Evolutionary conservation across 2,113 vertebrate species (phyloP), one percentile per base, ranked within the genome.

Genomic region (Tachysurus fulvidraco): DNA sequence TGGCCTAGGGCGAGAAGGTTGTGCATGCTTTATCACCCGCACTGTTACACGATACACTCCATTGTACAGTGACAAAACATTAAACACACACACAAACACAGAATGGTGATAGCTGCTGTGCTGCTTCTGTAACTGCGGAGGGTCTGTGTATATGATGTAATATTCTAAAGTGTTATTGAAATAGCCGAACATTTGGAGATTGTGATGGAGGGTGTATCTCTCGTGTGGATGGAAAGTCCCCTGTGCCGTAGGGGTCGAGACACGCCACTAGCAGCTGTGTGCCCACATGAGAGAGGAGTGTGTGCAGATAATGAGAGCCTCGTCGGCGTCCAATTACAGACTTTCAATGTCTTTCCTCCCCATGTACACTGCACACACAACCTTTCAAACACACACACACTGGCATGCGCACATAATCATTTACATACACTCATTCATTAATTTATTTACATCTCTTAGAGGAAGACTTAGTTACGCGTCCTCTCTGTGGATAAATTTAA

Each of bases 251-350:
- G 93, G 93, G 92, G 92, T 92, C 89, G 92, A 95, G 94, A 93
- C 94, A 95, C 92, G 92, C 93, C 92, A 94, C 93, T 92, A 91
- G 95, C 95, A 96, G 94, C 94, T 95, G 95, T 90, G 90, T 90
- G 88, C 94, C 95, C 95, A 96, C 95, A 96, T 95, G 81, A 95
- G 93, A 96, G 92, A 91, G 90, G 86, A 81, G 89, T 89, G 92
- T 89, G 89, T 92, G 90, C 92, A 93, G 93, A 94, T 96, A 95
- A 96, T 95, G 93, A 95, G 92, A 93, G 92, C 94, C 93, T 94
- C 94, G 92, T 89, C 91, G 93, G 93, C 93, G 92, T 92, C 81
- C 88, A 93, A 92, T 93, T 93, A 91, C 94, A 94, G 93, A 93
- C 95, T 94, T 94, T 94, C 95, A 93, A 93, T 93, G 91, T 83